Conservation (phyloP, 2,797 vertebrate genomes). For the Eupleurogrammus muticus region DNA sequence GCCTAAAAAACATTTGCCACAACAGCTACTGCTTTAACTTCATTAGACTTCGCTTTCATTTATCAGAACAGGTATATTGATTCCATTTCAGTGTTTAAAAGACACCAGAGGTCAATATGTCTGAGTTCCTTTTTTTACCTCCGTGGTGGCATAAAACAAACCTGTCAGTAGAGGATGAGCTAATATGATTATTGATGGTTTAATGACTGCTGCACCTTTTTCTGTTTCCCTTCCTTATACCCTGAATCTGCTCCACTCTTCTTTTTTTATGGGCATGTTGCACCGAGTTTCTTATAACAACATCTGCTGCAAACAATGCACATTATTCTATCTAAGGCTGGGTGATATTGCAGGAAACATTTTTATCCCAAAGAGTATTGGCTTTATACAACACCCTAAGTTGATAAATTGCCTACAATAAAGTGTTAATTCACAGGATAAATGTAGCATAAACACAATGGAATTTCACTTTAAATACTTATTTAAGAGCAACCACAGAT, state of each 20-base stretch:
- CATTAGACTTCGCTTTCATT: background rate
- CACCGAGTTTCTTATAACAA: conserved; percentile 51
- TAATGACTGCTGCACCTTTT: background rate
- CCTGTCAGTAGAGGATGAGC: background rate
- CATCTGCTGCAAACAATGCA: conserved; percentile 47
- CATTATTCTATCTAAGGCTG: conserved; percentile 69
- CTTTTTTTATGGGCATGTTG: conserved; percentile 57
- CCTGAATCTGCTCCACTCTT: background rate
- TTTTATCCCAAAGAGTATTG: background rate
- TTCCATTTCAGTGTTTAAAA: conserved; percentile 5
- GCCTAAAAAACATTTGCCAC: background rate
- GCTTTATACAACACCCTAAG: background rate
- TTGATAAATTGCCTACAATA: background rate
- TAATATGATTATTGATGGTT: background rate
- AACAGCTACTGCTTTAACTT: background rate
- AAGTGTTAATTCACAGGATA: too few relatives aligned
- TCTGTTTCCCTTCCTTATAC: background rate
- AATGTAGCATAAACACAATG: too few relatives aligned
- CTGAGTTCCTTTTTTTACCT: background rate
- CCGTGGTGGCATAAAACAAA: background rate
- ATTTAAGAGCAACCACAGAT: too few relatives aligned
- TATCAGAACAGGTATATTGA: background rate
- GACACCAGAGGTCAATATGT: background rate
- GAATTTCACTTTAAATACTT: too few relatives aligned
- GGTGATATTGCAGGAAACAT: background rate